A percentile compares a stretch with the other conserved stretches of the same genome.
Evolutionary conservation across 2,888 invertebrate species (phyloP).

Genomic region (Andricus quercusramuli): DNA sequence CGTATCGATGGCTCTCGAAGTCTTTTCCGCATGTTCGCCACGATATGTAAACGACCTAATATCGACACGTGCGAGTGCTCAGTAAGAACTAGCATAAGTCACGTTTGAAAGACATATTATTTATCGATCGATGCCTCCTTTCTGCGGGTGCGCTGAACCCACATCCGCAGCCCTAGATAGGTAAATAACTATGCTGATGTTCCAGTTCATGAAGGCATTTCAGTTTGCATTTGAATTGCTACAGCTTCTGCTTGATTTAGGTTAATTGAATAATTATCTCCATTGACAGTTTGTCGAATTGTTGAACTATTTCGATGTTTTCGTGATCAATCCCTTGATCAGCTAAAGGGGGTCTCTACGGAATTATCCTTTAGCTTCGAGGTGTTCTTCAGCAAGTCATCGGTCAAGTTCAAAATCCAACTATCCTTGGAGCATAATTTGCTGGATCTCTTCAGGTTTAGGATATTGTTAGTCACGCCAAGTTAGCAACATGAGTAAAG

Average conservation of each 20-base stretch:
- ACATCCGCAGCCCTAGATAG: slow-evolving; percentile 20
- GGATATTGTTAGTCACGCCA: not conserved
- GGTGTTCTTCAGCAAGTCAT: slow-evolving; percentile 10
- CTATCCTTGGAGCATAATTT: slow-evolving; percentile 20
- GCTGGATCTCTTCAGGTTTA: not conserved
- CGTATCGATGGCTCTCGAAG: not conserved
- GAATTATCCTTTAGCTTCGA: slow-evolving; percentile 5
- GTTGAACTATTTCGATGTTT: not conserved
- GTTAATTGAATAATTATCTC: not conserved
- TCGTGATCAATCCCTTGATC: not conserved
- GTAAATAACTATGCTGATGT: not conserved
- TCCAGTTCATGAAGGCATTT: not conserved
- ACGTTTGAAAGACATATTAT: slow-evolving; percentile 10
- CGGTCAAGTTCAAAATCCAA: slow-evolving; percentile 37
- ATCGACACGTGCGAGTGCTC: slow-evolving; percentile 1
- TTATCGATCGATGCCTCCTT: not conserved
- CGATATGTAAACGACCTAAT: slow-evolving; percentile 20
- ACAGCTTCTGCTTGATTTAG: not conserved
- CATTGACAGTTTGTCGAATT: not conserved
- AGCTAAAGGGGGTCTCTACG: not conserved
- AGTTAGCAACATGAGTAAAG: not conserved
- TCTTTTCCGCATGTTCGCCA: not conserved
- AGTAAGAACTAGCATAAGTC: slow-evolving; percentile 7
- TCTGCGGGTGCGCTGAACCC: slow-evolving; percentile 13
- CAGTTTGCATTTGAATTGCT: not conserved